A percentile compares a stretch with the other conserved stretches of the same genome.
Evolutionary conservation across 2,113 vertebrate species (phyloP).

Genomic region (Pluvianellus socialis): DNA sequence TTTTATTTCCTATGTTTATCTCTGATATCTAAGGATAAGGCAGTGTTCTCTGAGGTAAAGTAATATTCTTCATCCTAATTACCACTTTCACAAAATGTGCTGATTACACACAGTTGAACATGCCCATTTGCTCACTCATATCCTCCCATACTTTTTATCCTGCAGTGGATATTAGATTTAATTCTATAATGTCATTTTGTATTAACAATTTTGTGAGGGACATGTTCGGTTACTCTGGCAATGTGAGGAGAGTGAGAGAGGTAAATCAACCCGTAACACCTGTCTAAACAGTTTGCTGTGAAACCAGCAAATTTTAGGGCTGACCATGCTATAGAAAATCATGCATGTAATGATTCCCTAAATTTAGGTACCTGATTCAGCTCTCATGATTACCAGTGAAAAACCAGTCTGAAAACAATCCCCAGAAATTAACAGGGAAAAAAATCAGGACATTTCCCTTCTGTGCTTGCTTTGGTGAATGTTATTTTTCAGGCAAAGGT

Average conservation of each 20-base stretch:
- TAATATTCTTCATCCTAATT: neutral
- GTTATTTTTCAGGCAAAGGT: constrained; percentile 11
- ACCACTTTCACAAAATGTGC: neutral
- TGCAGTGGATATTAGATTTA: neutral
- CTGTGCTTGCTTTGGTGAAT: neutral
- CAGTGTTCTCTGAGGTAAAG: neutral
- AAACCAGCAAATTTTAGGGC: neutral
- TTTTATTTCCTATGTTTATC: neutral
- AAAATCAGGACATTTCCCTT: neutral
- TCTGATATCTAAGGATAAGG: neutral
- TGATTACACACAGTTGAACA: neutral
- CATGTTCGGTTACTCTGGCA: neutral
- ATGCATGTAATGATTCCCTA: neutral
- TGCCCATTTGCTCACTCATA: neutral
- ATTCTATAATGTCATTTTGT: neutral
- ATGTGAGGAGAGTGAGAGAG: neutral
- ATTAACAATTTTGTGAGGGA: neutral
- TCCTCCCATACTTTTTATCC: neutral
- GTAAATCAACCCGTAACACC: neutral
- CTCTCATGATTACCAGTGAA: neutral
- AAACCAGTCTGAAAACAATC: neutral
- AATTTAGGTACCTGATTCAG: neutral
- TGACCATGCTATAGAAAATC: neutral
- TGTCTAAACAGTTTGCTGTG: neutral
- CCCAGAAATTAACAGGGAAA: neutral